A percentile compares a stretch with the other conserved stretches of the same genome.
Evolutionary conservation across 64 coral and sea anemone species (phyloP).

Genomic region (Catalaphyllia jardinei): DNA sequence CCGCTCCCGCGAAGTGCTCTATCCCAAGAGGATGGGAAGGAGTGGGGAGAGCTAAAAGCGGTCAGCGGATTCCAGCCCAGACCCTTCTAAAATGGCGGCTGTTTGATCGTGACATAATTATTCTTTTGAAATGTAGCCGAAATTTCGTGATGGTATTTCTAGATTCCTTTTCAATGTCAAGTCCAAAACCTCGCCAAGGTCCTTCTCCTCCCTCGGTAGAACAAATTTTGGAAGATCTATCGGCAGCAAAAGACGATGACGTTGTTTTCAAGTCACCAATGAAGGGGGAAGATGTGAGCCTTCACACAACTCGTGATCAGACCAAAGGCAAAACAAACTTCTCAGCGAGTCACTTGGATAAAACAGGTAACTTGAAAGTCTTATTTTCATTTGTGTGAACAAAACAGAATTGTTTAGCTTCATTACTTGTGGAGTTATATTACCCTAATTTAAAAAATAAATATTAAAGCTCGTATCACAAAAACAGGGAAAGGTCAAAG

Average conservation of each 20-base stretch:
- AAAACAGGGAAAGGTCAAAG: no score
- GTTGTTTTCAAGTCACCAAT: conserved; percentile 47
- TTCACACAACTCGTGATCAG: background rate
- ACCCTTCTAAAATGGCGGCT: conserved; percentile 36
- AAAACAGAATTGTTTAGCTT: no score
- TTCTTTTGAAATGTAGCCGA: background rate
- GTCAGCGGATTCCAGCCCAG: conserved; percentile 1
- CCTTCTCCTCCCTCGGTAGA: conserved; percentile 53
- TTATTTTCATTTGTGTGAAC: no score
- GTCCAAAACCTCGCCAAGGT: background rate
- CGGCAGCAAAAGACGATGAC: conserved; percentile 18
- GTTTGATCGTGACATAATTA: background rate
- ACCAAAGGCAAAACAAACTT: background rate
- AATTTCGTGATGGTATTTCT: conserved; percentile 24
- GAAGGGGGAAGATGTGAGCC: background rate
- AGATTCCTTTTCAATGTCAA: conserved; percentile 42
- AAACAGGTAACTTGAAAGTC: background rate
- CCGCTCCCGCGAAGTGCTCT: background rate
- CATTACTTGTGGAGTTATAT: no score
- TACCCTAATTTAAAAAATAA: no score
- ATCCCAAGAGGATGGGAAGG: background rate
- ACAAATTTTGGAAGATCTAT: conserved; percentile 56
- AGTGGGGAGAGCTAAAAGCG: background rate
- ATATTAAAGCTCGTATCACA: no score
- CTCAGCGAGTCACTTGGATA: background rate